These are phyloP conservation scores for Phaonia tiefii DNA, from an alignment of 2,888 invertebrate species.

Conservation along the genomic window DNA sequence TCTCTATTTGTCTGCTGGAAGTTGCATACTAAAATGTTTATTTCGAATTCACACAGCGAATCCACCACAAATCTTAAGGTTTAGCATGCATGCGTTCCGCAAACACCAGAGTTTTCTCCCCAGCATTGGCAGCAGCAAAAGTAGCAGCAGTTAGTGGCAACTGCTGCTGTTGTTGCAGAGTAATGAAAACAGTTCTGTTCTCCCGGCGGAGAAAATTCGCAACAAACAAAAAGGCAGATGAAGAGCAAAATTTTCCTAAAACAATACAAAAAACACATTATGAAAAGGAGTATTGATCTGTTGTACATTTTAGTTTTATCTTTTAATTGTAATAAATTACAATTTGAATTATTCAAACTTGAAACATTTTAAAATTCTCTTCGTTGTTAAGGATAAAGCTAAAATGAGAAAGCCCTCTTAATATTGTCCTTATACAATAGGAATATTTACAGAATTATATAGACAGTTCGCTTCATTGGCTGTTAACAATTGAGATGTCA, in stretches of 20 bases:
- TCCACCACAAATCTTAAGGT: conserved; percentile 16
- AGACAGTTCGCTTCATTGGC: no score
- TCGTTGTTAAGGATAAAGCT: no score
- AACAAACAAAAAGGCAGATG: neutral
- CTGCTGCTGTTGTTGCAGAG: conserved; percentile 9
- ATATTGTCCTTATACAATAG: no score
- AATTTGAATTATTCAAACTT: conserved; percentile 1
- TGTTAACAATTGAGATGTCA: no score
- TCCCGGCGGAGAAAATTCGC: neutral
- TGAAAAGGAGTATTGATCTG: conserved; percentile 13
- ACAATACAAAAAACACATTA: neutral
- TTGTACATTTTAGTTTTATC: neutral
- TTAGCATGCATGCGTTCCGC: neutral
- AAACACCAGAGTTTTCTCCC: conserved; percentile 23
- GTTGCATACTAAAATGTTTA: conserved; percentile 41
- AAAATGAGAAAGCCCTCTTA: no score
- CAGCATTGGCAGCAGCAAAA: no score
- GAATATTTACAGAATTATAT: no score
- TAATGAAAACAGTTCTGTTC: neutral
- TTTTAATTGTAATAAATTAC: neutral
- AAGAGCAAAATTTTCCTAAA: neutral
- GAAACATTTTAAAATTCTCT: no score
- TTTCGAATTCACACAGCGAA: conserved; percentile 17
- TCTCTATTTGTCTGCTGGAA: conserved; percentile 37
- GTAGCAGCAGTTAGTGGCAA: conserved; percentile 6